phyloP scores from a whole-genome alignment of 2,888 invertebrate species.

The Ornithoptera alexandrae region DNA sequence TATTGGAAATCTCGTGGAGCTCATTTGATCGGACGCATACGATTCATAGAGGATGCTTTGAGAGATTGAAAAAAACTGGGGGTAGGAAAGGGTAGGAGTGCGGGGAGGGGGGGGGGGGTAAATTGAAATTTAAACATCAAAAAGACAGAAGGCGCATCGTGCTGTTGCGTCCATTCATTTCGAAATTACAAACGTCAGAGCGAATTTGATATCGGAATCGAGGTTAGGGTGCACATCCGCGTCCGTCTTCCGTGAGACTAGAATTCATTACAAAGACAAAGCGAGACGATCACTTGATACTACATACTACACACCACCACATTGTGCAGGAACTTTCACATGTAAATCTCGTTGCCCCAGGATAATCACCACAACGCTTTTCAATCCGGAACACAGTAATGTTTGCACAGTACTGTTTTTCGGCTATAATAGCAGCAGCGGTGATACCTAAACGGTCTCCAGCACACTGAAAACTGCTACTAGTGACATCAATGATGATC shows the following conservation, averaged over 20 bases:
- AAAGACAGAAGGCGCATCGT: constrained; percentile 42
- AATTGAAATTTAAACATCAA: constrained; percentile 37
- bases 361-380: too few relatives aligned
- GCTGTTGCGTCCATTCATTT: constrained; percentile 43
- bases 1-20: constrained; percentile 7
- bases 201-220: constrained; percentile 62
- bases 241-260: not conserved
- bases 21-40: constrained; percentile 13
- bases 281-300: too few relatives aligned
- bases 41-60: constrained; percentile 20
- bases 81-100: too few relatives aligned
- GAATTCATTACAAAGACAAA: not conserved
- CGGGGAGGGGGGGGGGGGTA: not conserved
- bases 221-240: constrained; percentile 32
- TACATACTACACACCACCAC: too few relatives aligned
- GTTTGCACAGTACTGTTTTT: too few relatives aligned
- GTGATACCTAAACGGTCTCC: too few relatives aligned
- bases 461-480: too few relatives aligned
- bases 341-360: too few relatives aligned
- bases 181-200: constrained; percentile 37
- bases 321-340: too few relatives aligned
- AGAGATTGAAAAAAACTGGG: constrained; percentile 16
- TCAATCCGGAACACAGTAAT: too few relatives aligned
- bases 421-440: too few relatives aligned
- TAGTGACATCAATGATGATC: too few relatives aligned